A percentile compares a stretch with the other conserved stretches of the same genome.
phyloP scores from a whole-genome alignment of 2,797 vertebrate genomes.

The Gorsachius magnificus region DNA sequence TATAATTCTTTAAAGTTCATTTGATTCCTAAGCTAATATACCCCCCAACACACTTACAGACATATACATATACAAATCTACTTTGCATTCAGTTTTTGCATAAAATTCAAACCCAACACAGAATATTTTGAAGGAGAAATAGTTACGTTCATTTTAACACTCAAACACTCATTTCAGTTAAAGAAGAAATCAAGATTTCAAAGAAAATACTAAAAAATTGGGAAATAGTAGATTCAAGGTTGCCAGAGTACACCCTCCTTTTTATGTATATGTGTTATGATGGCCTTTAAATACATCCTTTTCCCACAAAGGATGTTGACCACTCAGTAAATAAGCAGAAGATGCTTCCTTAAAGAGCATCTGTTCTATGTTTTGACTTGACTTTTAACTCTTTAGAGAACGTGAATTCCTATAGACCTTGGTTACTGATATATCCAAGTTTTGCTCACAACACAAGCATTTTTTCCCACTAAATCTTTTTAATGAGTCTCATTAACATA shows the following conservation, averaged over 20 bases:
- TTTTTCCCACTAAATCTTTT: not conserved
- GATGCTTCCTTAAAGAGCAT: not conserved
- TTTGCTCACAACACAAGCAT: not conserved
- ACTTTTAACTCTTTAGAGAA: not conserved
- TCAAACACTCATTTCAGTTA: not conserved
- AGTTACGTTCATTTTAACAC: not conserved
- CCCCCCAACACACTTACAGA: rapidly evolving
- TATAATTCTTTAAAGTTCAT: not conserved
- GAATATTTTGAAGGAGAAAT: not conserved
- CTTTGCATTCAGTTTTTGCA: not conserved
- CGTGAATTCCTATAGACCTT: not conserved
- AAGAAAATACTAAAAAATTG: not conserved
- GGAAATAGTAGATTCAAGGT: not conserved
- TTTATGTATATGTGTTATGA: not conserved
- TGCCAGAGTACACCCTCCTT: not conserved
- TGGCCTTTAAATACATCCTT: not conserved
- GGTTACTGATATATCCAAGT: not conserved
- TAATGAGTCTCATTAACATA: not conserved
- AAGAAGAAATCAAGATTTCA: not conserved
- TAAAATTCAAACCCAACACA: not conserved
- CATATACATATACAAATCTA: not conserved
- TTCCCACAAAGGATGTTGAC: not conserved
- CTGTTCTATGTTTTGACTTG: not conserved
- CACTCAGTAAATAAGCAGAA: not conserved
- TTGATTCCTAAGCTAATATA: not conserved